Conservation (phyloP, 2,888 invertebrate genomes). For the Orchesella flavescens region DNA sequence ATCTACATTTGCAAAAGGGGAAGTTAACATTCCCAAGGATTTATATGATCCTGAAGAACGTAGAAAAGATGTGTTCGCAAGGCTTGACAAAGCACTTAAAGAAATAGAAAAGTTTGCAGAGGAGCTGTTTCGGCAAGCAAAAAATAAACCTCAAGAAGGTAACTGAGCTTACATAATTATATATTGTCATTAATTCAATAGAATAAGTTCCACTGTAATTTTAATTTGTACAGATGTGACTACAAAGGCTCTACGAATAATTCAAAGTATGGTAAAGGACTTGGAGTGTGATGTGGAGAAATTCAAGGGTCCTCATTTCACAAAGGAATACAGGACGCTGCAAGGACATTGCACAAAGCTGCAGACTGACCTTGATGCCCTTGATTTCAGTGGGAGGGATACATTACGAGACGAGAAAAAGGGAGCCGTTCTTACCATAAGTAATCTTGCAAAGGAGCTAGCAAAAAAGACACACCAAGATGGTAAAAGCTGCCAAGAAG, state of each 20-base stretch:
- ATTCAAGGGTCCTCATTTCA: slow-evolving; percentile 36
- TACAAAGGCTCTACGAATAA: background rate
- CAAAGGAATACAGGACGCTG: slow-evolving; percentile 17
- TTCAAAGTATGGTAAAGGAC: background rate
- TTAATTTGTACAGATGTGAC: slow-evolving; percentile 12
- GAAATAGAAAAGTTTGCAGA: no score
- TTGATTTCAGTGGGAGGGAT: slow-evolving; percentile 27
- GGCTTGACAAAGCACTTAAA: no score
- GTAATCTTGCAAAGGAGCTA: background rate
- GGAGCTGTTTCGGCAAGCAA: no score
- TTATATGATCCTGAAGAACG: no score
- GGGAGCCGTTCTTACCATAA: background rate
- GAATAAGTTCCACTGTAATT: no score
- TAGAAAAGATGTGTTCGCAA: no score
- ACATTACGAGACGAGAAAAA: slow-evolving; percentile 17
- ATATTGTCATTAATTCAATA: no score
- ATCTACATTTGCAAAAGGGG: no score
- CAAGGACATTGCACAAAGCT: slow-evolving; percentile 25
- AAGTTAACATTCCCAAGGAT: no score
- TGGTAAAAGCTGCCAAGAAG: slow-evolving; percentile 24
- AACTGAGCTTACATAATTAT: no score
- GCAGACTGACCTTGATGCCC: slow-evolving; percentile 21
- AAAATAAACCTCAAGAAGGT: no score
- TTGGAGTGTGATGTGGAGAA: background rate
- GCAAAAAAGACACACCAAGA: background rate